These are phyloP conservation scores for Cyrtorhinus lividipennis DNA, from an alignment of 1,140 invertebrate genomes.

Conservation along the genomic window DNA sequence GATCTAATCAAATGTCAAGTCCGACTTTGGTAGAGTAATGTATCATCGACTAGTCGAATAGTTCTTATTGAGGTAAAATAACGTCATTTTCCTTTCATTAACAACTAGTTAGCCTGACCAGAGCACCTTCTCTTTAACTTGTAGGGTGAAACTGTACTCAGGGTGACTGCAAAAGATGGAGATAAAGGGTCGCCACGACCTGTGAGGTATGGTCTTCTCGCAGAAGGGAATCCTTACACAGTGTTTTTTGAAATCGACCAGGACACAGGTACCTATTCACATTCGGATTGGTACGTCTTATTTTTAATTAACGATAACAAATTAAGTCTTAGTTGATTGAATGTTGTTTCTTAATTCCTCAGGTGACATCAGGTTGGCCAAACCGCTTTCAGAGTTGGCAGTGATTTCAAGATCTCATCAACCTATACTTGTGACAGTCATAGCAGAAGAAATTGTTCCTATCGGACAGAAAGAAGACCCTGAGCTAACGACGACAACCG, in stretches of 20 bases:
- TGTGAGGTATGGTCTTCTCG: conserved; percentile 65
- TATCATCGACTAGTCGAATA: too few species aligned
- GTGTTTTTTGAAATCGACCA: conserved; percentile 71
- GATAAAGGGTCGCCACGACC: conserved; percentile 68
- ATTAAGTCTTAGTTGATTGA: neutral
- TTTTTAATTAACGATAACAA: neutral
- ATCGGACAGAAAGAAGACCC: conserved; percentile 48
- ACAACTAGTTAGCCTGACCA: too few species aligned
- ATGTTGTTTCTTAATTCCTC: too few species aligned
- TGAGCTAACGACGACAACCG: conserved; percentile 56
- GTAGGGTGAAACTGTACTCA: conserved; percentile 45
- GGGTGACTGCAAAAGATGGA: conserved; percentile 74
- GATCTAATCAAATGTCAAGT: neutral
- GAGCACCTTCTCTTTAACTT: too few species aligned
- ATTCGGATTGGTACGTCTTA: too few species aligned
- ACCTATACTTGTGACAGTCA: conserved; percentile 62
- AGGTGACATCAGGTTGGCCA: conserved; percentile 42
- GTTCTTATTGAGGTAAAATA: too few species aligned
- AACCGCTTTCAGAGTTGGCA: conserved; percentile 56
- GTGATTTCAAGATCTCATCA: conserved; percentile 58
- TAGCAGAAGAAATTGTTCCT: conserved; percentile 61
- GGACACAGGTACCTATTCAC: conserved; percentile 48
- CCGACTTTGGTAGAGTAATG: neutral
- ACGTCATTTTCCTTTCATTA: too few species aligned
- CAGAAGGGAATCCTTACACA: conserved; percentile 66